Evolutionary conservation across 2,113 vertebrate species (phyloP).

Genomic region (Arothron firmamentum): DNA sequence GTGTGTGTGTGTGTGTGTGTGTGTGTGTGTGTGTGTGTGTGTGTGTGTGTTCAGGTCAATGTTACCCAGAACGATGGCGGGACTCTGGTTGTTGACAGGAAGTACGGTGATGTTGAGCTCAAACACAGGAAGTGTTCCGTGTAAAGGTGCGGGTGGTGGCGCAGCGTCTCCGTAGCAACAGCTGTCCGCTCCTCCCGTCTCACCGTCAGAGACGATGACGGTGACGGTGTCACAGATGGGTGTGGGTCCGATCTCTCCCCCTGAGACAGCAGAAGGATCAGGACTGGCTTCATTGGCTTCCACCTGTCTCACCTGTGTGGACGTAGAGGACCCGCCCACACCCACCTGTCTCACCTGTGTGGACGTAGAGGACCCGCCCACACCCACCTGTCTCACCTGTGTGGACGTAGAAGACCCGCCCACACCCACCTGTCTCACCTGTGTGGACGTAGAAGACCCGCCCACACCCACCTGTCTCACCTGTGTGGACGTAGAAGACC

Average conservation of each 20-base stretch:
- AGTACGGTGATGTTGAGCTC: slow-evolving; percentile 73
- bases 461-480: slow-evolving; percentile 37
- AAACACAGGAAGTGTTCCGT: slow-evolving; percentile 70
- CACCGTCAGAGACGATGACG: slow-evolving; percentile 72
- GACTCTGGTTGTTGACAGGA: slow-evolving; percentile 70
- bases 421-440: slow-evolving; percentile 6
- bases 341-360: slow-evolving; percentile 7
- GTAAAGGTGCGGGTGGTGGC: slow-evolving; percentile 62
- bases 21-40: not conserved
- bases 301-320: too few species aligned
- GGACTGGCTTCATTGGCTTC: too few species aligned
- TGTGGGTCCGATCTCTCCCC: slow-evolving; percentile 71
- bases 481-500: slow-evolving; percentile 69
- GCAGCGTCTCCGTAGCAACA: slow-evolving; percentile 66
- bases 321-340: not conserved
- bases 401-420: not conserved
- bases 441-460: not conserved
- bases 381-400: too few species aligned
- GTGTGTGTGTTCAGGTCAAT: not conserved
- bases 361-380: not conserved
- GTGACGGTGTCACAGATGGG: slow-evolving; percentile 54
- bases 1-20: not conserved
- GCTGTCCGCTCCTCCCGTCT: slow-evolving; percentile 45
- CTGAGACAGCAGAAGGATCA: slow-evolving; percentile 15
- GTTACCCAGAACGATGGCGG: slow-evolving; percentile 52